These are phyloP conservation scores for Onychorhynchus coronatus DNA, from an alignment of 2,113 vertebrate genomes.

Conservation along the genomic window DNA sequence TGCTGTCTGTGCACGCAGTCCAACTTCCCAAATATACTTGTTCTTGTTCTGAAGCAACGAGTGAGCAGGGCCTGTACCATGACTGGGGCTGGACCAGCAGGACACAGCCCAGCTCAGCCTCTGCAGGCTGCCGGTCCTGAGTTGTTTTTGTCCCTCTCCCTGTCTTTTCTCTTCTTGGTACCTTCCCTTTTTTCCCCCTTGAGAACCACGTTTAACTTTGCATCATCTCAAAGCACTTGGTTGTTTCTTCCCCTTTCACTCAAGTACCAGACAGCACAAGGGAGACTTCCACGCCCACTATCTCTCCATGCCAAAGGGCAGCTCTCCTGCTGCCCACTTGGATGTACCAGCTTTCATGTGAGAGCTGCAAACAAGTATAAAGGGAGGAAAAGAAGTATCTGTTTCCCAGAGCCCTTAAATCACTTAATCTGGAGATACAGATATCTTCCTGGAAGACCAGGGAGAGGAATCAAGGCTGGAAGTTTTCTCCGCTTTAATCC, in stretches of 20 bases:
- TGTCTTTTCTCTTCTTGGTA: not conserved
- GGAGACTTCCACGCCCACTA: not conserved
- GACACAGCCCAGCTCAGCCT: not conserved
- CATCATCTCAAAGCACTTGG: not conserved
- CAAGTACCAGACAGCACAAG: not conserved
- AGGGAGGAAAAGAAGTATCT: not conserved
- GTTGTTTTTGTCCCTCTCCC: not conserved
- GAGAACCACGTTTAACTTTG: not conserved
- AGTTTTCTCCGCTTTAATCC: not conserved
- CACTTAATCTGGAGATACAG: not conserved
- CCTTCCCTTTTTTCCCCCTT: not conserved
- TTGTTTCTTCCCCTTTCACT: not conserved
- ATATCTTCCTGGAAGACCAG: not conserved
- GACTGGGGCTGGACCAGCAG: not conserved
- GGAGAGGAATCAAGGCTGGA: not conserved
- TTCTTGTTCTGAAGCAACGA: not conserved
- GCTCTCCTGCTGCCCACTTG: not conserved
- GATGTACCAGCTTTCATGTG: not conserved
- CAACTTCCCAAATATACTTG: not conserved
- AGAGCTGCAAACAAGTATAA: not conserved
- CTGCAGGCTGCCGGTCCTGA: not conserved
- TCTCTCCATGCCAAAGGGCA: not conserved
- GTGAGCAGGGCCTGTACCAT: not conserved
- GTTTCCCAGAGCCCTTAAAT: not conserved
- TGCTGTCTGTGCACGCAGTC: accelerated